Evolutionary conservation across 2,113 vertebrate genomes (phyloP), one percentile per base, ranked within the genome.

Genomic region (Tylochromis polylepis): DNA sequence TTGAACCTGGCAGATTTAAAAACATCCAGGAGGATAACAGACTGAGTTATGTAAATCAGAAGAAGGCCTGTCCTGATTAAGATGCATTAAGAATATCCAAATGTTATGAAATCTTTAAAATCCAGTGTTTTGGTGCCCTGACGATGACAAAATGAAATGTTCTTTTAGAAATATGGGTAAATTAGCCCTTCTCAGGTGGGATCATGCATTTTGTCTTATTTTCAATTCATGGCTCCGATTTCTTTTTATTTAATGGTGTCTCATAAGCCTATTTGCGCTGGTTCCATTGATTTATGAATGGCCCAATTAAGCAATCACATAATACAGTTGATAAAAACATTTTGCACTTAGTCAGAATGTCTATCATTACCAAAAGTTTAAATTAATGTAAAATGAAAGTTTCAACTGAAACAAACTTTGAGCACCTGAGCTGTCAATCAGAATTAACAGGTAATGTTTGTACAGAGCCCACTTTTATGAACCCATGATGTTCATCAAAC

Each of bases 171-270:
- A 67, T 67, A 41, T 8, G 20, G 20, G 0, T 70, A 46, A 72
- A 3, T 46, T 18, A 18, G 67, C 67, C 41, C 15, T 43, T 70
- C n/a, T 70, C 3, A 70, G 65, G 38, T 70, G 8, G 3, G 8
- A 16, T 43, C 3, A 1, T 0, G 34, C 3, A 3, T 41, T 70
- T 27, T 27, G 67, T 0, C 22, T 18, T 46, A 75, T 51, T 75
- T 75, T 20, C 70, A 49, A 3, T 29, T 49, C 16, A 49, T 31
- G 24, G 15, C 70, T 0, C 24, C 29, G 6, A 12, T 31, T 51
- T 75, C 2, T 51, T 53, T 51, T 51, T 51, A 53, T n/a, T 53
- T 77, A 31, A n/a, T 53, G 27, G 16, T 49, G 43, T 31, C 43
- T 49, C 22, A 11, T 51, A 31, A 20, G 27, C 27, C 46, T 77